These are phyloP conservation scores for Aplochiton taeniatus DNA, from an alignment of 2,797 vertebrate species.

Conservation along the genomic window DNA sequence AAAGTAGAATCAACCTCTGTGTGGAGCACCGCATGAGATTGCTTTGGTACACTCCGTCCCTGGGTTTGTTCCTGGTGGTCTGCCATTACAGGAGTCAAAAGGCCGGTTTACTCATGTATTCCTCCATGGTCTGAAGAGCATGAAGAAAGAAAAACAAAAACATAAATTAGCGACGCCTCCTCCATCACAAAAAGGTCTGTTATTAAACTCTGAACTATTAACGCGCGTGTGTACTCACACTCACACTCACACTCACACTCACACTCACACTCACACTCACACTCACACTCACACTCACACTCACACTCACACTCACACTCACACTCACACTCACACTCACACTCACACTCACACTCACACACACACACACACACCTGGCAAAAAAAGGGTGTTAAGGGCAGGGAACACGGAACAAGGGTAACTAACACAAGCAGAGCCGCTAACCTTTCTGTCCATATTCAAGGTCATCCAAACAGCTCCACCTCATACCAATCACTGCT, in stretches of 20 bases:
- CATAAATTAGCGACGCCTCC: background rate
- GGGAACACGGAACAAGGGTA: background rate
- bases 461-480: constrained; percentile 80
- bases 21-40: too few relatives aligned
- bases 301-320: constrained; percentile 36
- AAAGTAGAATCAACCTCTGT: constrained; percentile 7
- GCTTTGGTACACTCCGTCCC: constrained; percentile 29
- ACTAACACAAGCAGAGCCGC: constrained; percentile 74
- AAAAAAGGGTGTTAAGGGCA: background rate
- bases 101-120: constrained; percentile 96
- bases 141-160: constrained; percentile 19
- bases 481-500: constrained; percentile 77
- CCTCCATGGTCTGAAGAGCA: constrained; percentile 87
- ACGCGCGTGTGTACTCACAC: too few relatives aligned
- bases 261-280: too few relatives aligned
- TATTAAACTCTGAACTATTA: background rate
- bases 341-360: constrained; percentile 41
- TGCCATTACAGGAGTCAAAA: constrained; percentile 76
- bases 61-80: constrained; percentile 14
- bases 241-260: constrained; percentile 49
- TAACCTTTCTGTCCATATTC: constrained; percentile 80
- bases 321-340: constrained; percentile 46
- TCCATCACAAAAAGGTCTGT: background rate
- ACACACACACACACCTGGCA: constrained; percentile 32
- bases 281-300: too few relatives aligned